Base-by-base conservation (phyloP, 2,888 invertebrate genomes). In the Cyclophora punctaria region DNA sequence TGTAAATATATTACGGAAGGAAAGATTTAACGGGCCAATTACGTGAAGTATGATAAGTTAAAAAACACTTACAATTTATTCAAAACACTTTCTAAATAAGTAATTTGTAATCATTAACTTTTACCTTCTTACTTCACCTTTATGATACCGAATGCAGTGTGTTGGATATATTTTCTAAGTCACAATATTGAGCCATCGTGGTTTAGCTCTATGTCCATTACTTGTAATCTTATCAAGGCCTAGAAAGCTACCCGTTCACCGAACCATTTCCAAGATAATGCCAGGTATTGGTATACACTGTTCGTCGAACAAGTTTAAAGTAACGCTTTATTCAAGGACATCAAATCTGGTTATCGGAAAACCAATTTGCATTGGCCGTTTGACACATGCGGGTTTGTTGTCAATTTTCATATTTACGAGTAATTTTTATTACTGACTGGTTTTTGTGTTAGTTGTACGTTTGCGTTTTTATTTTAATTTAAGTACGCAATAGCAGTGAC, bases 1-100 rank as follows among this genome's bases (percentile, higher is more conserved):
- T 35, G 35, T 7, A 41, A 47, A 46, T 47, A 43, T 37, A 4
- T 35, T 33, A 20, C 44, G 37, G 35, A 41, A 46, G 33, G 4
- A 44, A 50, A 45, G 35, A 48, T 7, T 45, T 40, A 35, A 44
- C 20, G 43, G 41, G 7, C 43, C n/a, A 3, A 44, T 35, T 43
- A 47, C 42, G n/a, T 41, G 40, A 47, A 40, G 46, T 37, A 4
- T 45, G 35, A 46, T 49, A 44, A 45, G 6, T 44, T 33, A 41
- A 49, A 41, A 4, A 46, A 49, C 49, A 48, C 44, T 48, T 50
- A 35, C 20, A 43, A 47, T 50, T 7, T 44, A 49, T 53, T 50
- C 34, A 49, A 51, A 48, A 47, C 45, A 51, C 59, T 55, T 59
- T 59, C 57, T 59, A 59, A 59, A 51, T 40, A 53, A 49, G 55